These are phyloP conservation scores for Seriola dumerili DNA, from an alignment of 2,113 vertebrate species.

Conservation along the genomic window DNA sequence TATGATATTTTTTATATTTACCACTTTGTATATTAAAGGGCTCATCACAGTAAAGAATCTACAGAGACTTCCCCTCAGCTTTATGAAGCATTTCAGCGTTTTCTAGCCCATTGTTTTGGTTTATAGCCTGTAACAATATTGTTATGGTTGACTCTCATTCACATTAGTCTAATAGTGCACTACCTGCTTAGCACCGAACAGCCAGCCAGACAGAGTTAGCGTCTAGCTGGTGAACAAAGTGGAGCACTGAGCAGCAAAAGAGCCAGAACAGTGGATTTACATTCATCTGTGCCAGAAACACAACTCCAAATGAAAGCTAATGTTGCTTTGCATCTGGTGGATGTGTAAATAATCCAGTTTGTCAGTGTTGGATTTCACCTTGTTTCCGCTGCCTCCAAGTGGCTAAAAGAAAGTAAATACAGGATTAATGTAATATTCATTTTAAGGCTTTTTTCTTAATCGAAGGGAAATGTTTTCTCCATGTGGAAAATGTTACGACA, in stretches of 20 bases:
- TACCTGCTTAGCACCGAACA: not conserved
- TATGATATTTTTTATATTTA: not conserved
- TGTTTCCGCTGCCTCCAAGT: not conserved
- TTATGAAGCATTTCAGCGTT: not conserved
- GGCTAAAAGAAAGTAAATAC: not conserved
- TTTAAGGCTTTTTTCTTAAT: not conserved
- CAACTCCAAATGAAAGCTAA: too few relatives aligned
- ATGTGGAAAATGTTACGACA: not conserved
- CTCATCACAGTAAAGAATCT: too few relatives aligned
- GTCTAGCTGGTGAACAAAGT: too few relatives aligned
- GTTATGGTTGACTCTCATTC: not conserved
- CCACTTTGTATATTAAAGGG: not conserved
- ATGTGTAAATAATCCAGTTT: not conserved
- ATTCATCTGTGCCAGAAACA: too few relatives aligned
- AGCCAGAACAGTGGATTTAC: too few relatives aligned
- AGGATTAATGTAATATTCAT: not conserved
- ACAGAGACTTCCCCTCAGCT: not conserved
- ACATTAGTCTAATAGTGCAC: not conserved
- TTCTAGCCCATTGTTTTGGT: not conserved
- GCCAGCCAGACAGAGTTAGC: not conserved
- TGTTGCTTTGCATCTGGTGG: too few relatives aligned
- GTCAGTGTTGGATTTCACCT: not conserved
- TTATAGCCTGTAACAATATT: not conserved
- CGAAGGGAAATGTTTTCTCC: too few relatives aligned
- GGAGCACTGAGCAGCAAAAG: too few relatives aligned